Conservation (phyloP, 2,797 vertebrate genomes). For the Sebastes flavidus region DNA sequence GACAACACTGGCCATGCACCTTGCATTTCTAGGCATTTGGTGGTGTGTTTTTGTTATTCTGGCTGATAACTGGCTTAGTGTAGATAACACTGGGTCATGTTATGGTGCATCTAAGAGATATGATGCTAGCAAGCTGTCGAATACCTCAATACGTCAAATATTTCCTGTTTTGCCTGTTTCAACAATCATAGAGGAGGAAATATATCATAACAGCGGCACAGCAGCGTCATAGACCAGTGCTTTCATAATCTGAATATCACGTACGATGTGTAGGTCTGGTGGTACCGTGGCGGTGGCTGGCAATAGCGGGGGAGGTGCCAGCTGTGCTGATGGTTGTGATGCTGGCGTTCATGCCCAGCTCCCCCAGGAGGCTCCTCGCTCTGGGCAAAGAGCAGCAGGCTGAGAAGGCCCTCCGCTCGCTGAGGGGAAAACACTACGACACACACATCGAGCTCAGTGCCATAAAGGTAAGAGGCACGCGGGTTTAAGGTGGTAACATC, state of each 20-base stretch:
- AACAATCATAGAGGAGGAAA: neutral
- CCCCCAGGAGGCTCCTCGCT: conserved; percentile 92
- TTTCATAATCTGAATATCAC: neutral
- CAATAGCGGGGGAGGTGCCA: conserved; percentile 86
- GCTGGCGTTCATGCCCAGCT: conserved; percentile 91
- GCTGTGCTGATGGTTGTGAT: conserved; percentile 86
- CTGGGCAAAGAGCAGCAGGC: conserved; percentile 83
- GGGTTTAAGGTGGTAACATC: neutral
- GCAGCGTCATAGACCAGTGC: neutral
- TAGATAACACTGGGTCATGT: neutral
- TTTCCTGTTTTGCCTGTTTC: neutral
- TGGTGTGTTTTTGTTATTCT: neutral
- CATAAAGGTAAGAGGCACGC: conserved; percentile 79
- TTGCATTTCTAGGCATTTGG: neutral
- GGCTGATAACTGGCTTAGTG: neutral
- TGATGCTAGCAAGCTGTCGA: neutral
- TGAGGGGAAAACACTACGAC: conserved; percentile 83
- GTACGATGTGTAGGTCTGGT: conserved; percentile 79
- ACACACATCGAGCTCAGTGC: conserved; percentile 79
- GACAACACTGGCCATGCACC: neutral
- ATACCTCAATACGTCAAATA: neutral
- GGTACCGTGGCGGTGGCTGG: conserved; percentile 94
- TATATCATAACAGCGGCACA: too few relatives aligned
- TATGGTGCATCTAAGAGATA: neutral
- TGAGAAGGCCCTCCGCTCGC: conserved; percentile 84